phyloP scores from a whole-genome alignment of 1,140 invertebrate species.

The Brachystomella parvula region DNA sequence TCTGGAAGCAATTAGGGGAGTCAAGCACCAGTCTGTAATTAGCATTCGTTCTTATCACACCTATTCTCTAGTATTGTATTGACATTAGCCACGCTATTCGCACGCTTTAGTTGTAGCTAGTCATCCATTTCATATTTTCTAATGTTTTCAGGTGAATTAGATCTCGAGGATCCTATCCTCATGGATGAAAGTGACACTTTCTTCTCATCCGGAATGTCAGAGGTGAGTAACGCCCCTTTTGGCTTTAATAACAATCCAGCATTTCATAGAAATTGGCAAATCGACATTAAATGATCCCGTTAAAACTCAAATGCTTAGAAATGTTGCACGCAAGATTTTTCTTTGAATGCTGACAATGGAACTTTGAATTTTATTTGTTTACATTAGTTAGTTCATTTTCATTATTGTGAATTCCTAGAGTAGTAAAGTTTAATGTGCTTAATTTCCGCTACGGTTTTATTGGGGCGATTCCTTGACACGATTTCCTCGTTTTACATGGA shows the following conservation, averaged over 20 bases:
- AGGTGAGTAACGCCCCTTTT: conserved; percentile 9
- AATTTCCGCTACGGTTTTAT: no score
- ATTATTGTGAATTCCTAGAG: no score
- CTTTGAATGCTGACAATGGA: no score
- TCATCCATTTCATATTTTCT: background rate
- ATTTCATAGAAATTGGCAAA: background rate
- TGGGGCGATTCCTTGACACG: no score
- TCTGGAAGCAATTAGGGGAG: background rate
- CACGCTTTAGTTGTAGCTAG: background rate
- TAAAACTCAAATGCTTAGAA: no score
- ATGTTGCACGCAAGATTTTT: no score
- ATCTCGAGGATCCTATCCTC: background rate
- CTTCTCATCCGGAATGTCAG: conserved; percentile 15
- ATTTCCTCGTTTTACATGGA: no score
- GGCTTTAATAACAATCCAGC: background rate
- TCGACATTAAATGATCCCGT: no score
- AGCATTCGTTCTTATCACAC: no score
- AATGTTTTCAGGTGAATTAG: background rate
- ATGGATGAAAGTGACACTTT: background rate
- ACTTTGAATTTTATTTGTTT: background rate
- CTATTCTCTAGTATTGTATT: no score
- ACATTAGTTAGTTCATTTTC: background rate
- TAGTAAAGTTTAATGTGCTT: no score
- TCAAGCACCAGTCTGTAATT: background rate
- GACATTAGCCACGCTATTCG: no score